These are phyloP conservation scores for Neomonachus schauinslandi DNA, from an alignment of 2,113 vertebrate genomes.

Conservation along the genomic window DNA sequence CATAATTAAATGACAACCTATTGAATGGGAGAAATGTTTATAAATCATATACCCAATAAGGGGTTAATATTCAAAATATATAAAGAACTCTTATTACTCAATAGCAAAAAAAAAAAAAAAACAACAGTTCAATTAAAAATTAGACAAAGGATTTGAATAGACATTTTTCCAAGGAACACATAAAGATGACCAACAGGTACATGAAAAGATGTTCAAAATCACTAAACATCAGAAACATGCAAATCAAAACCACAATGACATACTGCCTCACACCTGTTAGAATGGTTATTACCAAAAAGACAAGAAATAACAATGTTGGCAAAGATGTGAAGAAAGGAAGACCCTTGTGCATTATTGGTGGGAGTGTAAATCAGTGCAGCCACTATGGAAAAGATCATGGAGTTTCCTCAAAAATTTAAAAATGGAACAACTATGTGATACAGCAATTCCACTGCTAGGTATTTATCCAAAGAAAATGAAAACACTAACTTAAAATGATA, in stretches of 20 bases:
- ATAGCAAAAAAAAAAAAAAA: not conserved
- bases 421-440: not conserved
- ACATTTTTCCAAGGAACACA: not conserved
- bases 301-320: not conserved
- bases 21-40: not conserved
- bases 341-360: not conserved
- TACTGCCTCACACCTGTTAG: not conserved
- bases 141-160: not conserved
- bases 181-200: not conserved
- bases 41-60: not conserved
- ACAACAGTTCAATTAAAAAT: not conserved
- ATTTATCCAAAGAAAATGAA: not conserved
- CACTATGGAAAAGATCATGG: not conserved
- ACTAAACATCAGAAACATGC: not conserved
- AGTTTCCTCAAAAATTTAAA: not conserved
- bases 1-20: not conserved
- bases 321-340: not conserved
- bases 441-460: not conserved
- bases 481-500: not conserved
- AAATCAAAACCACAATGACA: not conserved
- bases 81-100: not conserved
- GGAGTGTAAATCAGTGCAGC: not conserved
- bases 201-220: not conserved
- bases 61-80: not conserved
- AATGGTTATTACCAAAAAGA: not conserved